phyloP scores from a whole-genome alignment of 2,113 vertebrate species.

The Esox niger region DNA sequence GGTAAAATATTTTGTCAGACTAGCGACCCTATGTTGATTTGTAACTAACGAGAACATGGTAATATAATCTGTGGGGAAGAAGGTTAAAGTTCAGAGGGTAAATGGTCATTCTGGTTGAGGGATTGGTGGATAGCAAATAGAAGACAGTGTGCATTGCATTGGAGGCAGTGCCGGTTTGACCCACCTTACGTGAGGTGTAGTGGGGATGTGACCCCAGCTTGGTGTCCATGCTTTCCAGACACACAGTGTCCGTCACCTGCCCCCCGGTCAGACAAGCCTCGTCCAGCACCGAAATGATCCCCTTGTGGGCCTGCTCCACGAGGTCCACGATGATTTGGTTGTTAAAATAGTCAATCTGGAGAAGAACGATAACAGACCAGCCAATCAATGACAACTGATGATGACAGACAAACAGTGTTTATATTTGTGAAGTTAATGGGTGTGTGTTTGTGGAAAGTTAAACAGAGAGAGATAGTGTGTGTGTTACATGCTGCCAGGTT shows the following conservation, averaged over 20 bases:
- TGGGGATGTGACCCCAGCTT: slow-evolving; percentile 86
- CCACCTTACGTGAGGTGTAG: slow-evolving; percentile 86
- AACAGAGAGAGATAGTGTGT: too few relatives aligned
- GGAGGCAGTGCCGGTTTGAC: slow-evolving; percentile 39
- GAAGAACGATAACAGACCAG: too few relatives aligned
- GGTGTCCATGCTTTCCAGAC: slow-evolving; percentile 84
- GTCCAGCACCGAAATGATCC: slow-evolving; percentile 86
- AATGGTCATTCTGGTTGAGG: too few relatives aligned
- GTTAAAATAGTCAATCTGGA: slow-evolving; percentile 89
- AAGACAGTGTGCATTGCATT: too few relatives aligned
- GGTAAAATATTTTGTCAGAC: too few relatives aligned
- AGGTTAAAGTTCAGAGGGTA: too few relatives aligned
- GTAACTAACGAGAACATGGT: too few relatives aligned
- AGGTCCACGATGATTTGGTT: slow-evolving; percentile 92
- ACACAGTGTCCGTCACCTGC: slow-evolving; percentile 82
- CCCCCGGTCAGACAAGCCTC: slow-evolving; percentile 86
- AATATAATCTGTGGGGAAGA: too few relatives aligned
- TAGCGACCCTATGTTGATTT: too few relatives aligned
- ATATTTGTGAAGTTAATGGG: not conserved
- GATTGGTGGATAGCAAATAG: too few relatives aligned
- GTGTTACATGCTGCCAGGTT: slow-evolving; percentile 83
- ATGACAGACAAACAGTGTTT: not conserved
- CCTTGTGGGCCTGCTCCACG: slow-evolving; percentile 85
- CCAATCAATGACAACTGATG: too few relatives aligned
- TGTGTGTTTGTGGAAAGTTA: slow-evolving; percentile 1